Percentiles rank a stretch among this genome's conserved stretches.
phyloP scores from a whole-genome alignment of 2,888 invertebrate genomes.

The Eupeodes latifasciatus region DNA sequence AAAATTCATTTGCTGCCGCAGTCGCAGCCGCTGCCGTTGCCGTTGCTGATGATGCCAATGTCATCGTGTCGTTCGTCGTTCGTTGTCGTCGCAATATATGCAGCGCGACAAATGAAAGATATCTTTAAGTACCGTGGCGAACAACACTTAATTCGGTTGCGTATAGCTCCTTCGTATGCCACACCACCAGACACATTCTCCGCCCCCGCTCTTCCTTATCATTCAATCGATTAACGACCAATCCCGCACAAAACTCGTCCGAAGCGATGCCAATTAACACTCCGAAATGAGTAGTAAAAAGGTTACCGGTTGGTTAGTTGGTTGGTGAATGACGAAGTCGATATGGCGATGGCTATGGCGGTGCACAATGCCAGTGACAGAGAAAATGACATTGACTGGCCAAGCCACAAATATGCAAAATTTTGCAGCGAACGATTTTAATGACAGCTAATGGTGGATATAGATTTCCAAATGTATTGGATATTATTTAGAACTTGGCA shows the following conservation, averaged over 20 bases:
- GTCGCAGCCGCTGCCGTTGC: slow-evolving; percentile 4
- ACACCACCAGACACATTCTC: slow-evolving; percentile 6
- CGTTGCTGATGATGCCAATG: background rate
- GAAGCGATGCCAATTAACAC: slow-evolving; percentile 75
- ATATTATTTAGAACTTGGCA: slow-evolving; percentile 9
- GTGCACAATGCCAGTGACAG: slow-evolving; percentile 43
- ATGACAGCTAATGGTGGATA: slow-evolving; percentile 5
- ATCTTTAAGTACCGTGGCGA: slow-evolving; percentile 66
- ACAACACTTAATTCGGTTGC: slow-evolving; percentile 69
- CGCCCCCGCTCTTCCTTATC: slow-evolving; percentile 66
- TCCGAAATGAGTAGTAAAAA: slow-evolving; percentile 75
- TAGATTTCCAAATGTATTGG: background rate
- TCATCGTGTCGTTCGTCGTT: background rate
- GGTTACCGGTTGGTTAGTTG: slow-evolving; percentile 60
- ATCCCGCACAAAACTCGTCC: slow-evolving; percentile 69
- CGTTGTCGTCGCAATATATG: background rate
- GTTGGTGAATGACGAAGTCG: too few species aligned
- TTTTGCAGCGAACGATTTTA: slow-evolving; percentile 15
- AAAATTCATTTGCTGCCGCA: slow-evolving; percentile 69
- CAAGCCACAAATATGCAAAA: slow-evolving; percentile 11
- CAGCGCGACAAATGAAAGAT: slow-evolving; percentile 68
- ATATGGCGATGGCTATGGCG: background rate
- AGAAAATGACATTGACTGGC: slow-evolving; percentile 70
- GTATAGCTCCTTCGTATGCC: slow-evolving; percentile 48
- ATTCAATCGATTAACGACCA: slow-evolving; percentile 67